Evolutionary conservation across 2,797 vertebrate genomes (phyloP).

Genomic region (Crocidura indochinensis): DNA sequence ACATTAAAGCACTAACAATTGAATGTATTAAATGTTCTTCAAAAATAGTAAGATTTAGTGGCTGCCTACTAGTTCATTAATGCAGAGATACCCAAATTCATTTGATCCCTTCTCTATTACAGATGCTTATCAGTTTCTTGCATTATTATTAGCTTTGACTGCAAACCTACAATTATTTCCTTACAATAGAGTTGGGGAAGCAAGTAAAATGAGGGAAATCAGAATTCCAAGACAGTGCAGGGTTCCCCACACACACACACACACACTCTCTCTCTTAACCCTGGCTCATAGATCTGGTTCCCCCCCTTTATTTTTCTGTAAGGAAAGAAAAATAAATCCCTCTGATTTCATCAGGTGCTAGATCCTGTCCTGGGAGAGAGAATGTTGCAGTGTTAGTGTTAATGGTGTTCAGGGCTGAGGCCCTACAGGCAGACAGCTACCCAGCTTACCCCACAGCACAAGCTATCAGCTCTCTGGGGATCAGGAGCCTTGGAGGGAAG

Average conservation of each 20-base stretch:
- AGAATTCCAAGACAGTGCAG: conserved; percentile 43
- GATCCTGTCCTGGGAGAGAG: not conserved
- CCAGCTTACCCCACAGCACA: not conserved
- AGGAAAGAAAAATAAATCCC: not conserved
- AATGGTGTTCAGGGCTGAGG: not conserved
- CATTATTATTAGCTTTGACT: conserved; percentile 16
- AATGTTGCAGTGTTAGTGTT: not conserved
- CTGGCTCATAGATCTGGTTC: too few relatives aligned
- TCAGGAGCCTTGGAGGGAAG: not conserved
- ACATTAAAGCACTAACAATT: conserved; percentile 28
- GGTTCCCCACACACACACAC: too few relatives aligned
- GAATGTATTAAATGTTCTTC: conserved; percentile 40
- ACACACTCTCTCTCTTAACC: too few relatives aligned
- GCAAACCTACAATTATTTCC: not conserved
- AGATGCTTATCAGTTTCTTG: not conserved
- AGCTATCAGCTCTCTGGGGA: not conserved
- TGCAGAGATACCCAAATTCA: not conserved
- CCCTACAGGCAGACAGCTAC: conserved; percentile 5
- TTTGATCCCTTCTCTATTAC: not conserved
- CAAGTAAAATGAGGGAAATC: conserved; percentile 49
- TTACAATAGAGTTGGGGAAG: conserved; percentile 35
- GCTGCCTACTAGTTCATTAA: not conserved
- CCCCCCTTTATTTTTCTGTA: not conserved
- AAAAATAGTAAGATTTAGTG: conserved; percentile 38
- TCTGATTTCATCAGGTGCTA: not conserved